A percentile compares a stretch with the other conserved stretches of the same genome.
Evolutionary conservation across 2,797 vertebrate species (phyloP).

Genomic region (Cossypha dichroa): DNA sequence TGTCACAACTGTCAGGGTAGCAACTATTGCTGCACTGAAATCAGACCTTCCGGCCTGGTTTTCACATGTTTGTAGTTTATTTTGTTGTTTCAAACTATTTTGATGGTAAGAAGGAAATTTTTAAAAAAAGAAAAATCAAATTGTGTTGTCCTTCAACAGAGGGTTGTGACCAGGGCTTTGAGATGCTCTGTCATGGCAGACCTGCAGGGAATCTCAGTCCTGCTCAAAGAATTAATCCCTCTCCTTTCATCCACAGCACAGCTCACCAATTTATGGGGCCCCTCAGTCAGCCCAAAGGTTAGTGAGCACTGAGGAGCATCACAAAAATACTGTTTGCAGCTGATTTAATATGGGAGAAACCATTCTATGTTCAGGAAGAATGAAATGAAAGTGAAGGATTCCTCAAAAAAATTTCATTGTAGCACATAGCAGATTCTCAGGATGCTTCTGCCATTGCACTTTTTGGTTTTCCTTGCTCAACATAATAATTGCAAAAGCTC

Average conservation of each 20-base stretch:
- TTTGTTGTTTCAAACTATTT: background rate
- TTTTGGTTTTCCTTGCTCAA: background rate
- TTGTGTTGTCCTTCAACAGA: background rate
- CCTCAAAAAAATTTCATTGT: background rate
- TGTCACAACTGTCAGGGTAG: background rate
- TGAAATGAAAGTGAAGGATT: background rate
- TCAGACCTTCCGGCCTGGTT: background rate
- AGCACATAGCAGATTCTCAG: background rate
- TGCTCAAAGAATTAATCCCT: background rate
- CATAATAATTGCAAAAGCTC: background rate
- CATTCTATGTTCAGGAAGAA: background rate
- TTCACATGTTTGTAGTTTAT: background rate
- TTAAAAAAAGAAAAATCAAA: background rate
- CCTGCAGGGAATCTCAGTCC: background rate
- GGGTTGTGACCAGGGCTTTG: background rate
- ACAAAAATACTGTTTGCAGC: background rate
- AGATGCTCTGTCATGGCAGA: background rate
- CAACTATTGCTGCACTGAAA: background rate
- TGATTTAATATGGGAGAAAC: background rate
- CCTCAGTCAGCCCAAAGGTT: background rate
- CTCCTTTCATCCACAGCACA: background rate
- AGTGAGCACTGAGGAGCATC: background rate
- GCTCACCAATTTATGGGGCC: background rate
- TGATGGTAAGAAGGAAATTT: background rate
- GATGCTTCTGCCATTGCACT: background rate